Evolutionary conservation across 2,113 vertebrate genomes (phyloP).

Genomic region (Otis tarda): DNA sequence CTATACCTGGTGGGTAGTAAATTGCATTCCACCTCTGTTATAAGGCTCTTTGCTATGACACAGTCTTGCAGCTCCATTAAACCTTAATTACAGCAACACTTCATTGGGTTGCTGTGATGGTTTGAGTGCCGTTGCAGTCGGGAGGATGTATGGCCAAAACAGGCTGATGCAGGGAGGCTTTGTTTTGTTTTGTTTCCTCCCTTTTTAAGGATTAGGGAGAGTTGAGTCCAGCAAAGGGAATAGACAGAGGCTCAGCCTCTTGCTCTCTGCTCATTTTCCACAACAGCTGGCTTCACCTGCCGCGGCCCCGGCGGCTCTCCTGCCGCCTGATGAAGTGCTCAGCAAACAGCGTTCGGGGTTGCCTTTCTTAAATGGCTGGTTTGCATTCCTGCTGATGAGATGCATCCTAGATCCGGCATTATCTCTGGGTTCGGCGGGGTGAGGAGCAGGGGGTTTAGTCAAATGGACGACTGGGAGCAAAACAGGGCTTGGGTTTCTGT

Average conservation of each 20-base stretch:
- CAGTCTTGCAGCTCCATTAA: slow-evolving; percentile 73
- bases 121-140: slow-evolving; percentile 26
- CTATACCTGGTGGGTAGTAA: slow-evolving; percentile 72
- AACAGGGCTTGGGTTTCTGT: neutral
- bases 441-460: rapidly evolving
- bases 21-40: slow-evolving; percentile 73
- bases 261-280: slow-evolving; percentile 13
- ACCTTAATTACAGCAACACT: slow-evolving; percentile 75
- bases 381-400: neutral
- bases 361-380: neutral
- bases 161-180: slow-evolving; percentile 41
- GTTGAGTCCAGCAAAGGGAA: slow-evolving; percentile 41
- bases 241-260: neutral
- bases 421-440: rapidly evolving
- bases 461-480: neutral
- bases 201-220: slow-evolving; percentile 57
- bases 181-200: slow-evolving; percentile 51
- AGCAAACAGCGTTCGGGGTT: neutral
- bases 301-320: neutral
- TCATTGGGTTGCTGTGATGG: slow-evolving; percentile 61
- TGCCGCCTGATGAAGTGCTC: neutral
- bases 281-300: slow-evolving; percentile 35
- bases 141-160: slow-evolving; percentile 56
- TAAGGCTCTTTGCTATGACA: slow-evolving; percentile 74
- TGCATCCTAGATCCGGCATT: neutral